Base-by-base conservation (phyloP, 2,113 vertebrate species). In the Actinemys pallida region DNA sequence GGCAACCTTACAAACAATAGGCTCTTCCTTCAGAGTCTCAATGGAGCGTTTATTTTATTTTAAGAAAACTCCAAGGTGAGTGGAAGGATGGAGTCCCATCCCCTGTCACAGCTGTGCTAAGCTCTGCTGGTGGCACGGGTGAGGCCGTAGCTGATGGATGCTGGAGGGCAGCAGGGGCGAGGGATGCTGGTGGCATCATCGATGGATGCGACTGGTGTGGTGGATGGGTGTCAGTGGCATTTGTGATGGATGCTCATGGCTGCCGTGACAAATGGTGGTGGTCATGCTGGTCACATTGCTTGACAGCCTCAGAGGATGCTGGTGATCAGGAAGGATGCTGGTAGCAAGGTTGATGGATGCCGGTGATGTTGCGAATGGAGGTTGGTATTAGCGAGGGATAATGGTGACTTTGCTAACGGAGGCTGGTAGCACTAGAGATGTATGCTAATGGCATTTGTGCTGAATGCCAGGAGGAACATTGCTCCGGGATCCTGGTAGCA, bases 11-110 rank as follows among this genome's bases (percentile, higher is more conserved):
- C 4, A 90, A 90, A 81, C 92, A 97, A 93, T 94, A 95, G 83
- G 65, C 93, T 96, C 93, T 83, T 97, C 76, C 49, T 79, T 31
- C 53, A 88, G 29, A 89, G 52, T 52, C 89, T 81, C 90, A 59
- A 2, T 47, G 53, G 8, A 82, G 50, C 80, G 5, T 52, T 93
- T 93, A 81, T 95, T 96, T 95, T 93, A 93, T 95, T 97, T 95
- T 92, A 93, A 96, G 95, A 87, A 94, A 47, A 89, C 69, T 95
- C 89, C 69, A 92, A 90, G 86, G 81, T 96, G 76, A 96, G 29
- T 53, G 27, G 83, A 87, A 59, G 47, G 83, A 82, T 83, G n/a
- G 76, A 42, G 59, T 16, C 57, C 57, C 72, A 19, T 72, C 72
- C 42, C 39, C 27, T 89, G 82, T 52, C 75, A 85, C 5, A 0